Evolutionary conservation across 2,888 invertebrate genomes (phyloP), one percentile per base, ranked within the genome.

Genomic region (Luffia ferchaultella): DNA sequence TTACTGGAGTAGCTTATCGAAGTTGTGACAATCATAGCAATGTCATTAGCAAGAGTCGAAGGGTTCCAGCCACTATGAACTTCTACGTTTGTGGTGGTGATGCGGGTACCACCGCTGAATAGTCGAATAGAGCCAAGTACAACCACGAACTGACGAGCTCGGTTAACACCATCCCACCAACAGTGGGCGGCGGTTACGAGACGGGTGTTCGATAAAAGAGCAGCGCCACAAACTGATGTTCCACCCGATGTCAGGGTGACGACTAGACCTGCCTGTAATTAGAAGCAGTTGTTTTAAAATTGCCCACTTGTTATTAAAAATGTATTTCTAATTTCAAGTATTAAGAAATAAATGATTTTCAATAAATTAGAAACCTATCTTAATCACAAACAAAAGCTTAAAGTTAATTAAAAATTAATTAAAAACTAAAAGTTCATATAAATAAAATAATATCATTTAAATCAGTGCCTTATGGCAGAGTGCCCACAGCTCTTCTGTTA

Each of bases 151-250:
- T 20, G 18, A 17, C 50, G 45, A 20, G 50, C 46, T 12, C 16
- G 18, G 17, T 46, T 15, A 16, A 44, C 16, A 16, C 49, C 41
- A 17, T 53, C 49, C 7, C 50, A 46, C 57, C 57, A 57, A 46
- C 58, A 58, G 45, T 57, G 57, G 1, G 58, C 58, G 2, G 58
- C 58, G 5, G 58, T 57, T n/a, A 58, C 43, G 5, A 52, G 17
- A 5, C 53, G 53, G 1, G 50, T 57, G 52, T 53, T 54, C 17
- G 52, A 52, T 18, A 58, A 30, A 12, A 58, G 46, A 18, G 53
- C 45, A 1, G 54, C 52, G 1, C 57, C 57, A 18, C 58, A 58
- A 9, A 53, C 45, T 1, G 58, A 57, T 1, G 46, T 43, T 1
- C n/a, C 15, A 12, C 53, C 54, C 2, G 16, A 45, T 2, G 20